Evolutionary conservation across 1,140 invertebrate genomes (phyloP), one percentile per base, ranked within the genome.

Genomic region (Dendrolimus punctatus): DNA sequence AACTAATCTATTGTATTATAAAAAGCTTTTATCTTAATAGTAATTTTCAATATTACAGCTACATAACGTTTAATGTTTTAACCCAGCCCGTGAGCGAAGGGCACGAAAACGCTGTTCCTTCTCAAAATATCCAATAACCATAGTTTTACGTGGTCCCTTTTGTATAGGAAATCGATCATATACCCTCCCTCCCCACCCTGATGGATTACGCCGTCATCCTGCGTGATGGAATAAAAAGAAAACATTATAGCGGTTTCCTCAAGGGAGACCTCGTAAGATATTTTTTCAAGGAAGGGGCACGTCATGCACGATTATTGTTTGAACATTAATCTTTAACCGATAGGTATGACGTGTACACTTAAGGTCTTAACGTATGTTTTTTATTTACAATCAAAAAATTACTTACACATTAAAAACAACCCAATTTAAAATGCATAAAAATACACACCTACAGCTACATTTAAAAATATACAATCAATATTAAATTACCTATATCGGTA

Each of bases 161-260:
- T 48, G 62, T 66, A 75, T 72, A 65, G 72, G 61, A 80, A 79
- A 84, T 81, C 78, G 78, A 81, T 81, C 69, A 71, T 60, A 55
- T 58, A 61, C 58, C 66, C 59, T 53, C 64, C 52, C 59, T 59
- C 61, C 53, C 51, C 47, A 23, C 57, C 58, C 60, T 75, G 68
- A 75, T 73, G 77, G 80, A 77, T 79, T 80, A 80, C 67, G 62
- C 59, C 63, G 60, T 62, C 66, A 68, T 63, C 63, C 54, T 48
- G 51, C 46, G 59, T 76, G 69, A 76, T 76, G 72, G 73, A 80
- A 77, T 75, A 80, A 83, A 80, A 78, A 76, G 70, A 76, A 80
- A 80, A 81, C 76, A 80, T 80, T 76, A 78, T 68, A 66, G 62
- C 68, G 58, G 54, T 50, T 55, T 55, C 55, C 65, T 67, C 59